Base-by-base conservation (phyloP, 2,113 vertebrate species). In the Burhinus bistriatus region DNA sequence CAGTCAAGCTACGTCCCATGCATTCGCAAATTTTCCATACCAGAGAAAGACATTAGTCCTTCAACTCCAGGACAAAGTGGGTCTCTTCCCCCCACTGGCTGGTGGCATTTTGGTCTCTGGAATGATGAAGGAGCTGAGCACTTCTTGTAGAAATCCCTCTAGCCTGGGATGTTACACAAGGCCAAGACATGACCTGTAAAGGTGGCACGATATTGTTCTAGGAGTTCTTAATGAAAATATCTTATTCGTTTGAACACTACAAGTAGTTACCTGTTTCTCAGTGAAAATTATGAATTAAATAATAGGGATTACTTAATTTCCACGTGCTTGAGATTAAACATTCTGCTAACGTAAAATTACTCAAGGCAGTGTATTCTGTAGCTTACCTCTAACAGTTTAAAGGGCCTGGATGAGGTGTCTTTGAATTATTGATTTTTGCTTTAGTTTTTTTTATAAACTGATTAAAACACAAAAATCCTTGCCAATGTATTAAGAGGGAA, bases 1-100 rank as follows among this genome's bases (percentile, higher is more conserved):
- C 13, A 3, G 40, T 36, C 9, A 38, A 58, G 12, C 6, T 73
- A 71, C 52, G 12, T 27, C 0, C 0, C 19, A 44, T 25, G 36
- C 9, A 19, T 7, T 49, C 11, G 8, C 30, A 44, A 83, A 57
- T 51, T 57, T 71, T 57, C 30, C 36, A 42, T 32, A 61, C 11
- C 40, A 55, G 23, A 55, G 65, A 58, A 69, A 25, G 18, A 65
- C 1, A 3, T 9, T 13, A 82, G 9, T 54, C 26, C 17, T 75
- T 89, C 26, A 79, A 17, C 4, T 44, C 12, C 21, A 62, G 45
- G 34, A 32, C 2, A 49, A 86, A 68, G 27, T 36, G 20, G 25
- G 4, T 34, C 20, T 45, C 8, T 57, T 62, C 30, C 80, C 13
- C 20, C 9, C 15, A 15, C 6, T 68, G 27, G 20, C 40, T 71